Percentiles rank a stretch among this genome's conserved stretches.
Conservation (phyloP, 2,113 vertebrate genomes). For the Dissostichus mawsoni region DNA sequence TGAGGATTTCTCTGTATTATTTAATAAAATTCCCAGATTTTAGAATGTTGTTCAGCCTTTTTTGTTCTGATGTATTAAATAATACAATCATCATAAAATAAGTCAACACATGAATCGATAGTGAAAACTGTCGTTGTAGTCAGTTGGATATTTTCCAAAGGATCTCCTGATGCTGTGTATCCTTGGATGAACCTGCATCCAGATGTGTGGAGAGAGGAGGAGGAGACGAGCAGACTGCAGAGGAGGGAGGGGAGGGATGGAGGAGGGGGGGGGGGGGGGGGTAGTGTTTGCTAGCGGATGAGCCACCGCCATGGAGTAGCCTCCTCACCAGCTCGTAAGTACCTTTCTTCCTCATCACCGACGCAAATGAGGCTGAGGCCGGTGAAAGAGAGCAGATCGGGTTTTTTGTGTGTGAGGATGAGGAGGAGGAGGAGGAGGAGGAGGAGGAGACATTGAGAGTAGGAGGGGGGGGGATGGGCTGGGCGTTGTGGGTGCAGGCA, state of each 20-base stretch:
- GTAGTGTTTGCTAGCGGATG: conserved; percentile 28
- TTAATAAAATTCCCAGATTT: too few species aligned
- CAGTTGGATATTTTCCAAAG: neutral
- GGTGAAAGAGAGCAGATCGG: conserved; percentile 7
- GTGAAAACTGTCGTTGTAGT: neutral
- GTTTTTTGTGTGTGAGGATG: conserved; percentile 44
- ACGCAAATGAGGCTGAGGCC: neutral
- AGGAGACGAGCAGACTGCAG: neutral
- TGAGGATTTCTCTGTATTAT: too few species aligned
- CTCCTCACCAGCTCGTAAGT: conserved; percentile 70
- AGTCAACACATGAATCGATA: neutral
- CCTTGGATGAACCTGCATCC: conserved; percentile 31
- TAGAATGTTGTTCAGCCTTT: too few species aligned
- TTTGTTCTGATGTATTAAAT: too few species aligned
- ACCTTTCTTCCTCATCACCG: conserved; percentile 17
- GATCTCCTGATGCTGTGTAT: neutral
- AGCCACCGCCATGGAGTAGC: conserved; percentile 48
- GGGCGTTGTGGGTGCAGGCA: conserved; percentile 44
- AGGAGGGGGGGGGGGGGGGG: neutral
- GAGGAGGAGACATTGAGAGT: neutral
- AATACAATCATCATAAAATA: neutral
- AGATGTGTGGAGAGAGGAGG: conserved; percentile 45
- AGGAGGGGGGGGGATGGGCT: conserved; percentile 37
- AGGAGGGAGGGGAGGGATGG: neutral
- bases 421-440: conserved; percentile 16